Base-by-base conservation (phyloP, 2,888 invertebrate species). In the Scaptomyza flava region DNA sequence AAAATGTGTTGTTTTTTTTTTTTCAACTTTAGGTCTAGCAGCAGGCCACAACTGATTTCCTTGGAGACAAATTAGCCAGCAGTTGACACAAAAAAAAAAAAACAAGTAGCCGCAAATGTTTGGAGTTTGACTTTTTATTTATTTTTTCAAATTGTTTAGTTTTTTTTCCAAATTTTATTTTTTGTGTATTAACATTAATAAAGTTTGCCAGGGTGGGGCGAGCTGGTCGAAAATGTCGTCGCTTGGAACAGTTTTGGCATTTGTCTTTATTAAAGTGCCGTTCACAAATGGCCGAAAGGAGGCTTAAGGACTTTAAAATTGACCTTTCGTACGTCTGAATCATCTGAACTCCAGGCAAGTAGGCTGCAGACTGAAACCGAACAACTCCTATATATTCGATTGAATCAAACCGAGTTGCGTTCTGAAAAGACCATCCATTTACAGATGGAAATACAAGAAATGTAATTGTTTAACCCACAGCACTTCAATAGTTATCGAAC, bases 61-160 rank as follows among this genome's bases (percentile, higher is more conserved):
- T 85, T 58, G 68, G 85, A 87, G 85, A 83, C 81, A 83, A 79
- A 87, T 85, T 87, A 85, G 80, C 72, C 64, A 68, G 63, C 67
- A 79, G 82, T 81, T 84, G 81, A 81, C 79, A 72, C 69, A 63
- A 20, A 70, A 58, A 52, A 72, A 68, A 63, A 20, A 70, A 58
- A 52, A 33, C 41, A 50, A 47, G 58, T 63, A 58, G 59, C 65
- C 65, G 43, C 47, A 69, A 72, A 68, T 75, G 59, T 82, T 68
- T 57, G 54, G 41, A 50, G 48, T 50, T 50, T 57, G 42, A 30
- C 52, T 45, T 53, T 50, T 45, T 14, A 11, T 27, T 47, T 42
- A 43, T 41, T 47, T n/a, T 48, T 48, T 56, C n/a, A 3, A 23
- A 23, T 23, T 17, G 17, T 17, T 17, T 17, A 17, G 17, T 23